Evolutionary conservation across 2,113 vertebrate species (phyloP).

Genomic region (Isurus oxyrinchus): DNA sequence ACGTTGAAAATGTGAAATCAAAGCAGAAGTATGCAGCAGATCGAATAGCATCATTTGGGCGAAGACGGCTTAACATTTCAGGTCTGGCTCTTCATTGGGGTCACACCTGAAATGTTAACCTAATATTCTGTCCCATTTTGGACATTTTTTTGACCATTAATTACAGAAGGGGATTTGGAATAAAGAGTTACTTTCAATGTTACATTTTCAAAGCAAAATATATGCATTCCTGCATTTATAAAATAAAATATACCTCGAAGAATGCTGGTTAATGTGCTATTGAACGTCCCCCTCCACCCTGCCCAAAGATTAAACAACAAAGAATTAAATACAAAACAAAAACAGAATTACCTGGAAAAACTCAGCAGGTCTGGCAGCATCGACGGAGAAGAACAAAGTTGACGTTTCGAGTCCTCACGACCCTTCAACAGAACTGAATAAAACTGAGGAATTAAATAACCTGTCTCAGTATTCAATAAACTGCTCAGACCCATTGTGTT

Average conservation of each 20-base stretch:
- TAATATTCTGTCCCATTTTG: neutral
- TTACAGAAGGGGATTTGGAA: neutral
- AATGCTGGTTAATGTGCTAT: neutral
- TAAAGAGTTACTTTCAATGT: neutral
- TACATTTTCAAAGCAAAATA: conserved; percentile 10
- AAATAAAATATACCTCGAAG: neutral
- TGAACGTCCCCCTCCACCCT: neutral
- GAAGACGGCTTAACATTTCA: neutral
- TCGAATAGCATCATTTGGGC: neutral
- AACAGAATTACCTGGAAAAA: too few species aligned
- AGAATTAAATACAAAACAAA: conserved; percentile 11
- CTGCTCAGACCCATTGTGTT: neutral
- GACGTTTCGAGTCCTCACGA: too few species aligned
- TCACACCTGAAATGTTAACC: neutral
- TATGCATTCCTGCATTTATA: neutral
- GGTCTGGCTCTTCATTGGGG: neutral
- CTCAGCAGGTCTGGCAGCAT: too few species aligned
- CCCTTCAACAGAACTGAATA: too few species aligned
- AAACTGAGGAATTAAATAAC: conserved; percentile 11
- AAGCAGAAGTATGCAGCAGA: neutral
- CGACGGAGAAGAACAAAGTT: too few species aligned
- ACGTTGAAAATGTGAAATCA: neutral
- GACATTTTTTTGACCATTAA: neutral
- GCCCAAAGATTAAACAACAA: neutral
- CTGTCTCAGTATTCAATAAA: neutral